Evolutionary conservation across 2,797 vertebrate genomes (phyloP), one percentile per base, ranked within the genome.

Genomic region (Pteronotus mesoamericanus): DNA sequence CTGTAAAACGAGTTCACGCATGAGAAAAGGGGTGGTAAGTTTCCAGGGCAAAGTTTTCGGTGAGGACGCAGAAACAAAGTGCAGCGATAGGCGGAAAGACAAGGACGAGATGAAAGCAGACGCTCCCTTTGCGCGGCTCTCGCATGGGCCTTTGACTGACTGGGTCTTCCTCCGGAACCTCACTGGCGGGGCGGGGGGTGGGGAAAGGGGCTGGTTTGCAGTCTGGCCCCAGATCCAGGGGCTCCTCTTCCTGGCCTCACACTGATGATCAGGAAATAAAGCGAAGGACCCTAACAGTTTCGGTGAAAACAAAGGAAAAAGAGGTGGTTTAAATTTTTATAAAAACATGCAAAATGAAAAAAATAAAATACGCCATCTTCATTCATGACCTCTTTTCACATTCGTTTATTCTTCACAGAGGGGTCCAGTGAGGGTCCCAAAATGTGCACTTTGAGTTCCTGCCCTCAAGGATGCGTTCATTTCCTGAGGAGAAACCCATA

Each of bases 81-180:
- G 46, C 22, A 71, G 14, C 37, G 7, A 12, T 0, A 0, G 68
- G 57, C 19, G 16, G 78, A 44, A 44, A 51, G 37, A 84, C 1
- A 9, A 19, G 22, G 21, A 2, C 4, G 59, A 37, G 53, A 1
- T 2, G 21, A 19, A 32, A 34, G 18, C 0, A 22, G 12, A 15
- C 11, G 14, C 11, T 39, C 9, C 6, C 29, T 2, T 1, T 15
- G 29, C 82, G 16, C 6, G 42, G 19, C 14, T 4, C 26, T 6
- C 24, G 61, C 5, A 11, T 44, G 15, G 9, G 5, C 75, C 69
- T 57, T 55, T 44, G 69, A 1, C 55, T 3, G 6, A 15, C 32
- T 51, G 8, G 48, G 1, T 29, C 9, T 9, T 24, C 1, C 2
- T 0, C 0, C 2, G 29, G 21, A 15, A 5, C 69, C 14, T 2